Evolutionary conservation across 2,113 vertebrate species (phyloP).

Genomic region (Indicator indicator): DNA sequence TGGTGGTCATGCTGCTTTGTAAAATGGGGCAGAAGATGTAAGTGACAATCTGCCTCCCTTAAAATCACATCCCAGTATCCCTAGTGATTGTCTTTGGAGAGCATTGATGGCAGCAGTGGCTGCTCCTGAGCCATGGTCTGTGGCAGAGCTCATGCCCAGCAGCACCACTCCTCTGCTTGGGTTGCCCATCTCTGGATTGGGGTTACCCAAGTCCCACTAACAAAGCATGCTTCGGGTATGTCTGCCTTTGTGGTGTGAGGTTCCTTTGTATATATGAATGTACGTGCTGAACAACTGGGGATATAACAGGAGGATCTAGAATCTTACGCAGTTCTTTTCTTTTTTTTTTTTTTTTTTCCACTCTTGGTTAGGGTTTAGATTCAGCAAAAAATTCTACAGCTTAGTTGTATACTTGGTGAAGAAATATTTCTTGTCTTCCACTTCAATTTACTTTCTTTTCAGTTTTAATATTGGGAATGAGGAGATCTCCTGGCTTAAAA

Average conservation of each 20-base stretch:
- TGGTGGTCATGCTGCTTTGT: neutral
- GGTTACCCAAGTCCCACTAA: neutral
- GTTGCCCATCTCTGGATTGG: too few species aligned
- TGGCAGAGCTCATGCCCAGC: neutral
- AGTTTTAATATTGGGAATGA: neutral
- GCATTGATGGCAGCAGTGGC: neutral
- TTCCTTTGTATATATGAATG: neutral
- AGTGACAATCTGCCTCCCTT: neutral
- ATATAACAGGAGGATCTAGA: neutral
- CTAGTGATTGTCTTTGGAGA: neutral
- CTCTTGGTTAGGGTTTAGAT: neutral
- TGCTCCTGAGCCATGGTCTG: neutral
- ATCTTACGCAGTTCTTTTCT: neutral
- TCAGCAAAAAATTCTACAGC: neutral
- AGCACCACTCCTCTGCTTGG: neutral
- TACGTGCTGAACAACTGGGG: too few species aligned
- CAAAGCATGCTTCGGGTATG: fast-evolving
- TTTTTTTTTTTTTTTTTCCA: neutral
- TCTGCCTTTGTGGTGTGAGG: fast-evolving
- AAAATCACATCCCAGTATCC: neutral
- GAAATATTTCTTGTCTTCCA: neutral
- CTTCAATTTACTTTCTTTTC: neutral
- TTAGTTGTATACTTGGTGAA: neutral
- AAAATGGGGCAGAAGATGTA: neutral
- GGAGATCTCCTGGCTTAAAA: neutral